Conservation (phyloP, 2,113 vertebrate species). For the Elanus axillaris region DNA sequence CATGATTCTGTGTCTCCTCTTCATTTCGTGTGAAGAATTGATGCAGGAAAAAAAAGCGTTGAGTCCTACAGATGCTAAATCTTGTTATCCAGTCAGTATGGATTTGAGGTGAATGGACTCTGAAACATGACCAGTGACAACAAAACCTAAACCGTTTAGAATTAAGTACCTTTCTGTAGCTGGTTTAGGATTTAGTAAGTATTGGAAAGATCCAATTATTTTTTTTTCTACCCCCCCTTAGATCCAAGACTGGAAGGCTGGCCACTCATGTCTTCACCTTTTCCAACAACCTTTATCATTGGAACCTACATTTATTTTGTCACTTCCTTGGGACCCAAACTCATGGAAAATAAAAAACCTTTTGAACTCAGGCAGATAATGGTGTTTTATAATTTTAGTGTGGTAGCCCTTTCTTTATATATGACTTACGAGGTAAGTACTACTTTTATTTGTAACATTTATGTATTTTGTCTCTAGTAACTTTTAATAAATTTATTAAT, state of each 20-base stretch:
- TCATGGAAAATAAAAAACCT: conserved; percentile 95
- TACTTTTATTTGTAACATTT: neutral
- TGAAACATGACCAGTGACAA: neutral
- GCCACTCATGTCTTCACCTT: conserved; percentile 90
- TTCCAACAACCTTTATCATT: conserved; percentile 87
- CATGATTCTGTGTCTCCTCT: neutral
- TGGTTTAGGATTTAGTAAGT: neutral
- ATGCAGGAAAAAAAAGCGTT: neutral
- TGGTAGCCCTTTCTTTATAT: conserved; percentile 90
- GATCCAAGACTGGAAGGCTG: conserved; percentile 86
- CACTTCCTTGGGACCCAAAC: conserved; percentile 84
- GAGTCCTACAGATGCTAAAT: neutral
- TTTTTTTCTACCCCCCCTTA: neutral
- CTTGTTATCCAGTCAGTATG: neutral
- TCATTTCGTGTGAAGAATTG: neutral
- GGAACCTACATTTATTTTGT: conserved; percentile 89
- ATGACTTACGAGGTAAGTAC: conserved; percentile 91
- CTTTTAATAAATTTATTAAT: neutral
- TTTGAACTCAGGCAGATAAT: conserved; percentile 88
- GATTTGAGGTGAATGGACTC: neutral
- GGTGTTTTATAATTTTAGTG: conserved; percentile 85
- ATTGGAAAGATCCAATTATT: neutral
- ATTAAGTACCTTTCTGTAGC: neutral
- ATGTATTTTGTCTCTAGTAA: neutral
- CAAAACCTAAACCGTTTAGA: neutral